Conservation (phyloP, 2,113 vertebrate genomes). For the Noctilio leporinus region DNA sequence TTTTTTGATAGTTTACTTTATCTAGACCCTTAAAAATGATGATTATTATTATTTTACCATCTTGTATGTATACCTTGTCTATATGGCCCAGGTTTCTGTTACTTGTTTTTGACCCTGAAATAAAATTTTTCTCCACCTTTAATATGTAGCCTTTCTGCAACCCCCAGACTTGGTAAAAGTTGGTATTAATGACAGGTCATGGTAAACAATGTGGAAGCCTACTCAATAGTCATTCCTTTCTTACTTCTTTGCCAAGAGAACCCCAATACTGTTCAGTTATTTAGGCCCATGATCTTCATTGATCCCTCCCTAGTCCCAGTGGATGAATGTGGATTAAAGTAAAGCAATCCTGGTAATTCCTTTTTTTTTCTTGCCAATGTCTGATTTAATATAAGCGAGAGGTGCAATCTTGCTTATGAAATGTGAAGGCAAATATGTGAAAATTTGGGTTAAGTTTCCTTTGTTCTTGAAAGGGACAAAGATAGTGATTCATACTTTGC, state of each 20-base stretch:
- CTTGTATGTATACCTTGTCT: not conserved
- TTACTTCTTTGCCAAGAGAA: not conserved
- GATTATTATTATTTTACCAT: not conserved
- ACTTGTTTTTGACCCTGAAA: not conserved
- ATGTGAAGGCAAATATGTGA: not conserved
- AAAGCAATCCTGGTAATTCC: not conserved
- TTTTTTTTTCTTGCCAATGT: not conserved
- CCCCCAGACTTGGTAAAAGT: not conserved
- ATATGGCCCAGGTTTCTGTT: not conserved
- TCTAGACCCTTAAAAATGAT: not conserved
- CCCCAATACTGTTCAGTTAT: not conserved
- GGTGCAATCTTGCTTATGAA: not conserved
- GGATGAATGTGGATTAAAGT: not conserved
- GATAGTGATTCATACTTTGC: not conserved
- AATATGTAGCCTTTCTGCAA: not conserved
- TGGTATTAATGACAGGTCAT: not conserved
- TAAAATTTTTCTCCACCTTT: not conserved
- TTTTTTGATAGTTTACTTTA: not conserved
- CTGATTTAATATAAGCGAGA: not conserved
- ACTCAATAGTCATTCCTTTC: not conserved
- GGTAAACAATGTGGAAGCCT: not conserved
- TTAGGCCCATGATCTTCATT: not conserved
- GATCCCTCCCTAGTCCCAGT: not conserved
- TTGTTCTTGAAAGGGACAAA: constrained; percentile 1
- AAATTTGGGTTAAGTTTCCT: not conserved